Evolutionary conservation across 2,113 vertebrate species (phyloP), one percentile per base, ranked within the genome.

Genomic region (Sylvia atricapilla): DNA sequence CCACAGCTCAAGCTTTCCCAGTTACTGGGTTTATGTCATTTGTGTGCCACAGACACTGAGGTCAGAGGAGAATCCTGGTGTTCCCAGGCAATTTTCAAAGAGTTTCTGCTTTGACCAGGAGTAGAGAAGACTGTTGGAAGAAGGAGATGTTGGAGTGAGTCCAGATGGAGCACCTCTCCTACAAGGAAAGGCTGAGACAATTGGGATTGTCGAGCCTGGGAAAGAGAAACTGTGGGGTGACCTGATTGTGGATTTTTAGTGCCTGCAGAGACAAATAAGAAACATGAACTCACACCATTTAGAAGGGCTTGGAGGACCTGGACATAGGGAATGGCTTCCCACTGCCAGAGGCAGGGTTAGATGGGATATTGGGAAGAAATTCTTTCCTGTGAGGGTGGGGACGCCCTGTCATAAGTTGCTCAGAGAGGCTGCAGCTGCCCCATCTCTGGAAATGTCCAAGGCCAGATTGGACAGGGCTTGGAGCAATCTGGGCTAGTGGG

Each of bases 401-500:
- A 67, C 52, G 44, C 35, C 50, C 35, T 67, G 44, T 37, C 44
- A 43, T 31, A 76, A 13, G 35, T 1, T 58, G 13, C 43, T 13
- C 35, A 43, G 31, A 25, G 44, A 5, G 59, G 25, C 62, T 86
- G 52, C 11, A 31, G 72, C 25, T 68, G 22, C 15, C 50, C n/a
- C n/a, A 37, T 44, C 33, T 31, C 53, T 77, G 33, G 33, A 2
- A 77, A 17, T 77, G 31, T 6, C 27, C 53, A 37, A 68, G 63
- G 17, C 11, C 63, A 52, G 37, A 4, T 0, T 68, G 62, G 13
- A 25, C 3, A 3, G 9, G 25, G 17, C 44, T 76, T 35, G 72
- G 62, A 59, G 52, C 31, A 43, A 0, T 9, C 31, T 52, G 37
- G 25, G 27, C 3, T 0, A 27, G 27, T 33, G 46, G 6, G 0